phyloP scores from a whole-genome alignment of 2,113 vertebrate genomes.

The Eulemur rufifrons region DNA sequence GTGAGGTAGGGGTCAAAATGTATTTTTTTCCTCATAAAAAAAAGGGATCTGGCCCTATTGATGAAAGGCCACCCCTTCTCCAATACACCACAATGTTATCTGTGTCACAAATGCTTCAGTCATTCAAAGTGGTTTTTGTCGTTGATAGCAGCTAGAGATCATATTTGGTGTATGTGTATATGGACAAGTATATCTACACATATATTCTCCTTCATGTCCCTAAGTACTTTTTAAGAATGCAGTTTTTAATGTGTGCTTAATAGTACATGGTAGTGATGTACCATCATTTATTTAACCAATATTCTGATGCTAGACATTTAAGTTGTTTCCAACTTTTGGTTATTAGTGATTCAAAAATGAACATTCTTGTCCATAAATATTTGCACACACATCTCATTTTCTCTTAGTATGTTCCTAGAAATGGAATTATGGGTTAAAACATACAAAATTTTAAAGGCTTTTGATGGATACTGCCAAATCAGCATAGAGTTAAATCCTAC shows the following conservation, averaged over 20 bases:
- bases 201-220: neutral
- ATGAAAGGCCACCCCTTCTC: neutral
- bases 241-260: neutral
- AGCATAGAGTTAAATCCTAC: neutral
- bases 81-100: neutral
- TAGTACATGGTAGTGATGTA: neutral
- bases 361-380: neutral
- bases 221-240: neutral
- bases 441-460: neutral
- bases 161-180: neutral
- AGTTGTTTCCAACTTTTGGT: neutral
- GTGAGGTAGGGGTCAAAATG: constrained; percentile 19
- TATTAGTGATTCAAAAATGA: neutral
- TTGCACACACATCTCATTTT: neutral
- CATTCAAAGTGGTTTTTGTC: neutral
- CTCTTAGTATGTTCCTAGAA: neutral
- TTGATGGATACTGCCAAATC: neutral
- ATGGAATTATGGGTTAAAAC: neutral
- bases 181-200: neutral
- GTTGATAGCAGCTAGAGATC: neutral
- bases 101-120: neutral
- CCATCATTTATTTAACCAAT: neutral
- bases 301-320: neutral
- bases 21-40: neutral
- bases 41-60: neutral